These are phyloP conservation scores for Nibea coibor DNA, from an alignment of 2,113 vertebrate genomes.

Conservation along the genomic window DNA sequence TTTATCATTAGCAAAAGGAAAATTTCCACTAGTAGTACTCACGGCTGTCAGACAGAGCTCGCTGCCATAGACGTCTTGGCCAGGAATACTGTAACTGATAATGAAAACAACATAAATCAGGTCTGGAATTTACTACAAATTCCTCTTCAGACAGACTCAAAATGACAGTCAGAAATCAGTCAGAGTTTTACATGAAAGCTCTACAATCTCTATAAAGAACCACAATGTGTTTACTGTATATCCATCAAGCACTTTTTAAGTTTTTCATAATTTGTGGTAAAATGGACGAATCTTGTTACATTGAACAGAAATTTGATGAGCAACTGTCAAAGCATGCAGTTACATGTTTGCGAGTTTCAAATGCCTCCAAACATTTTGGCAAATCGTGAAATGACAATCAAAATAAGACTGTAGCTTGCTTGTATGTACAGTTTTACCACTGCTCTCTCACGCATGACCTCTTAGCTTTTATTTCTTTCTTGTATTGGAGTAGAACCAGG, in stretches of 20 bases:
- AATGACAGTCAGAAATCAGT: not conserved
- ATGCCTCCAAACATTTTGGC: slow-evolving; percentile 13
- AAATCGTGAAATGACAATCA: slow-evolving; percentile 12
- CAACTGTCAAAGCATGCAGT: slow-evolving; percentile 5
- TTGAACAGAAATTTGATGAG: not conserved
- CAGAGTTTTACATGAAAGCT: not conserved
- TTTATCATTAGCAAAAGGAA: not conserved
- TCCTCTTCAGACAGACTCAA: not conserved
- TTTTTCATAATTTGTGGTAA: not conserved
- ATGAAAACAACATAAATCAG: slow-evolving; percentile 20
- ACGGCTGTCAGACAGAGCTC: not conserved
- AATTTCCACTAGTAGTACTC: not conserved
- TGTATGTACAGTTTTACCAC: not conserved
- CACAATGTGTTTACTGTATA: not conserved
- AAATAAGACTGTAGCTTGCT: slow-evolving; percentile 19
- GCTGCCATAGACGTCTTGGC: not conserved
- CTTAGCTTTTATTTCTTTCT: slow-evolving; percentile 17
- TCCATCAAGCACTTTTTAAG: not conserved
- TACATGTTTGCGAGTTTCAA: not conserved
- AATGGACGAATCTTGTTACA: not conserved
- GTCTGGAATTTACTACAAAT: slow-evolving; percentile 29
- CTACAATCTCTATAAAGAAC: no score
- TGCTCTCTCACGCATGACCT: slow-evolving; percentile 6
- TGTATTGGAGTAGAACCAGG: slow-evolving; percentile 19
- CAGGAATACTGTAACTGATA: slow-evolving; percentile 16